Percentiles rank a stretch among this genome's conserved stretches.
These are phyloP conservation scores for Scaptomyza polygonia DNA, from an alignment of 2,888 invertebrate species.

Conservation along the genomic window DNA sequence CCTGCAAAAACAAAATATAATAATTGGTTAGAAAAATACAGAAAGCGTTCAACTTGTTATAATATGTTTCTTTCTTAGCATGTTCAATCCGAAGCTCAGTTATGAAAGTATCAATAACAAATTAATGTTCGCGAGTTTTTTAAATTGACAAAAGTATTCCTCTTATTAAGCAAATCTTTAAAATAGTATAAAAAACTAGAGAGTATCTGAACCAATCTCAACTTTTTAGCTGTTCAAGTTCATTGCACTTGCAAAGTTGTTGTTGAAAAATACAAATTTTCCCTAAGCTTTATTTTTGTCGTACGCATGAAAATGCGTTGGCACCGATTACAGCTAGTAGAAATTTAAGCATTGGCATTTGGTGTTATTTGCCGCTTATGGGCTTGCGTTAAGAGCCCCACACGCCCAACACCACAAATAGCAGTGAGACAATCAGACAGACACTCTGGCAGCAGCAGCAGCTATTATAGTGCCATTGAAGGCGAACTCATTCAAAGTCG, in stretches of 20 bases:
- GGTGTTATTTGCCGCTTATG: background rate
- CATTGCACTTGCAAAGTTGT: constrained; percentile 45
- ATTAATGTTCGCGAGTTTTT: too few relatives aligned
- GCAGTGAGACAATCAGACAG: constrained; percentile 25
- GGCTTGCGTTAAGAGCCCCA: constrained; percentile 43
- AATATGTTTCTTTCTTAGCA: too few relatives aligned
- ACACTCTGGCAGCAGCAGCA: constrained; percentile 25
- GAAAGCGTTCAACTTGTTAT: too few relatives aligned
- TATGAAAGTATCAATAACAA: too few relatives aligned
- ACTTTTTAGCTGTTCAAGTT: constrained; percentile 44
- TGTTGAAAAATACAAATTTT: constrained; percentile 11
- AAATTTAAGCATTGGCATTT: constrained; percentile 46
- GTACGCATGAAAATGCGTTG: constrained; percentile 68
- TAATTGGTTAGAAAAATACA: background rate
- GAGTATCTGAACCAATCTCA: background rate
- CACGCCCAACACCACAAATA: constrained; percentile 53
- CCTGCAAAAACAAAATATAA: constrained; percentile 83
- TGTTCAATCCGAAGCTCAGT: too few relatives aligned
- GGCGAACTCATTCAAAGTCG: constrained; percentile 65
- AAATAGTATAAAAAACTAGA: background rate
- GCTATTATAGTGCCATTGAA: constrained; percentile 61
- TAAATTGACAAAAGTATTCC: too few relatives aligned
- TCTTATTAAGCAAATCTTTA: background rate
- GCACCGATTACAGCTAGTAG: constrained; percentile 63
- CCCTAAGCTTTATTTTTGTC: constrained; percentile 19